Base-by-base conservation (phyloP, 2,113 vertebrate genomes). In the Trichomycterus rosablanca region DNA sequence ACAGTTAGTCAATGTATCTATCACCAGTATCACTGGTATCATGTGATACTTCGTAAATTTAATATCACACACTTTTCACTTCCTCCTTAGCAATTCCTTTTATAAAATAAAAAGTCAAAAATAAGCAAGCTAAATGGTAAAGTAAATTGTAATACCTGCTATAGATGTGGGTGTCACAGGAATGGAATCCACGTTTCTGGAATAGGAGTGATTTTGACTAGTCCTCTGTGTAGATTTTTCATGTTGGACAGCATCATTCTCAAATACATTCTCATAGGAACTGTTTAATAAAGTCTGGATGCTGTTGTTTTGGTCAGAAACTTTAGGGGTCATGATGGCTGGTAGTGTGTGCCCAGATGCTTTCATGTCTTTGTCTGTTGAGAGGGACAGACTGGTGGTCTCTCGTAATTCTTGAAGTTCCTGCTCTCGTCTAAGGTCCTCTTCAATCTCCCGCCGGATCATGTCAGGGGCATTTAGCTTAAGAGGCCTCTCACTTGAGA, bases 401-500 rank as follows among this genome's bases (percentile, higher is more conserved):
- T 78, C 72, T 50, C 88, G 79, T 68, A 86, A 81, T 42, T 86
- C 75, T 5, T 77, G 86, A 22, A 92, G 81, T 73, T 97, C 93
- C 34, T 83, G 76, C 69, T 98, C 95, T 18, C 95, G 80, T 63
- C 76, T 84, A 67, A 95, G 23, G 5, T 77, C 81, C 0, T 86
- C 81, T 67, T 84, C 63, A 10, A 96, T 90, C 73, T 98, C 95
- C 71, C 80, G 78, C 56, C 92, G 89, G 0, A 98, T 92, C 59
- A 90, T 73, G 0, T 78, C 76, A 0, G 84, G 83, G 0, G 84
- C 81, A 14, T 68, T 83, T 0, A 76, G 61, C 74, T 74, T 86
- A 24, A 84, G 82, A 0, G 84, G 78, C 57, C 80, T 79, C 64
- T 85, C 19, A 0, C 35, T 75, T 0, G 81, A 83, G 51, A 64